Conservation (phyloP, 2,797 vertebrate species). For the Sciurus carolinensis region DNA sequence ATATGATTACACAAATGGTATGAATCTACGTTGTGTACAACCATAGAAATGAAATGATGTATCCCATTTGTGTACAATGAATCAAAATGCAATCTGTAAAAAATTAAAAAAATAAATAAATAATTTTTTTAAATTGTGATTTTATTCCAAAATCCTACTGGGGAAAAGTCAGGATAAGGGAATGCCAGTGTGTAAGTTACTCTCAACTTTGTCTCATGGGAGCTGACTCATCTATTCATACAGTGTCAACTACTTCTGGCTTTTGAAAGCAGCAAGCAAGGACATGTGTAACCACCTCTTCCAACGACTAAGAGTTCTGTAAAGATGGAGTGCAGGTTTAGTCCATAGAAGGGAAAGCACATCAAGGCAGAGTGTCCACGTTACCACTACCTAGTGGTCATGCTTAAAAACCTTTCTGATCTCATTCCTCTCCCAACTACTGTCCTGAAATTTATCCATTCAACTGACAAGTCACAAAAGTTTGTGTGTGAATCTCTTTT, state of each 20-base stretch:
- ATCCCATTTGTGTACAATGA: no score
- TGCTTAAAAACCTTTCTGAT: background rate
- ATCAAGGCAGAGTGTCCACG: background rate
- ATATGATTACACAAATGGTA: no score
- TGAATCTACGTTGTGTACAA: no score
- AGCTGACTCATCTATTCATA: background rate
- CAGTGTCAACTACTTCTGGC: background rate
- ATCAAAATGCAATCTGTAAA: no score
- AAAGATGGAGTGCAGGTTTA: background rate
- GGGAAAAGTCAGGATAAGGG: background rate
- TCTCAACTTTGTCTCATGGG: background rate
- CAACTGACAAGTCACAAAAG: background rate
- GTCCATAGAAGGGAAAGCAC: background rate
- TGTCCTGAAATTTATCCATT: background rate
- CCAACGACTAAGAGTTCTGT: background rate
- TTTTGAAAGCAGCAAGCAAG: background rate
- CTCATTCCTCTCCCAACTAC: background rate
- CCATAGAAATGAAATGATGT: no score
- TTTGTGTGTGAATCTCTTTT: background rate
- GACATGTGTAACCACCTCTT: background rate
- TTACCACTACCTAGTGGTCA: background rate
- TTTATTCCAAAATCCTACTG: background rate
- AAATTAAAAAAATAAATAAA: no score
- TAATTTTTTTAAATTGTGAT: no score
- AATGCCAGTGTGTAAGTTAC: background rate